These are phyloP conservation scores for Acrobasis suavella DNA, from an alignment of 2,888 invertebrate genomes.

Conservation along the genomic window DNA sequence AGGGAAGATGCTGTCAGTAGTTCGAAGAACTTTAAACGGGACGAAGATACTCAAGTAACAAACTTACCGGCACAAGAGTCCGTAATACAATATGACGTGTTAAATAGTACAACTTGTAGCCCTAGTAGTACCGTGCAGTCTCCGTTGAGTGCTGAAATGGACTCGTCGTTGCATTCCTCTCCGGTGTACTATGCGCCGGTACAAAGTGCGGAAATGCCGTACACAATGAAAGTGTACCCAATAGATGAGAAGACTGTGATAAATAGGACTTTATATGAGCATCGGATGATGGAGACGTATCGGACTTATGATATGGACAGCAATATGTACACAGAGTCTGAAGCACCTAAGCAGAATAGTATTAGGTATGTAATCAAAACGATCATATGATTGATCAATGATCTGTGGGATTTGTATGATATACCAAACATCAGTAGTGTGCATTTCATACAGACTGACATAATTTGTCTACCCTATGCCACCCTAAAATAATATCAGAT, in stretches of 20 bases:
- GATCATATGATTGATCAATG: no score
- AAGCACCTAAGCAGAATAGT: conserved; percentile 63
- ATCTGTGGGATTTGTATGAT: no score
- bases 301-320: conserved; percentile 63
- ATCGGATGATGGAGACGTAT: conserved; percentile 53
- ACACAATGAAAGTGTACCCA: conserved; percentile 63
- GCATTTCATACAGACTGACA: no score
- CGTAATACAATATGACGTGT: conserved; percentile 61
- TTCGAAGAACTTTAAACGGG: conserved; percentile 80
- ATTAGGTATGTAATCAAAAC: conserved; percentile 66
- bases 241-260: conserved; percentile 67
- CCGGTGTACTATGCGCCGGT: conserved; percentile 53
- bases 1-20: conserved; percentile 75
- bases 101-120: conserved; percentile 71
- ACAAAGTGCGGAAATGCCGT: conserved; percentile 48
- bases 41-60: conserved; percentile 43
- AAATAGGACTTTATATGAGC: conserved; percentile 59
- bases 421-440: no score
- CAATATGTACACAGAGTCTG: conserved; percentile 47
- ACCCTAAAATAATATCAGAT: no score
- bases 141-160: conserved; percentile 59
- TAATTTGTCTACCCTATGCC: no score
- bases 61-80: conserved; percentile 49
- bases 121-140: conserved; percentile 70
- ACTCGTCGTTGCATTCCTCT: conserved; percentile 57